Conservation (phyloP, 2,797 vertebrate species). For the Coregonus ussuriensis region DNA sequence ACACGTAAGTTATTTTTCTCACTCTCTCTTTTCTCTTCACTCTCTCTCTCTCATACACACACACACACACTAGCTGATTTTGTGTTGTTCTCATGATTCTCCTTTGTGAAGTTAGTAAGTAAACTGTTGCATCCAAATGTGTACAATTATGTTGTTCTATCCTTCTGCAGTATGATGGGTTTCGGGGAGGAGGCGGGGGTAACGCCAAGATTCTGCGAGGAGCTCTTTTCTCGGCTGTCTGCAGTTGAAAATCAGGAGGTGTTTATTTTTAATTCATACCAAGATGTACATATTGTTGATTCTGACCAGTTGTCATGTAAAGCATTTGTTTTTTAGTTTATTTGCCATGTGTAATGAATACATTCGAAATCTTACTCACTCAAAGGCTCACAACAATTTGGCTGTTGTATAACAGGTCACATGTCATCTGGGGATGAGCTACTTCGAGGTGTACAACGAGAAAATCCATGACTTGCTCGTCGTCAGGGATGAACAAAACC, state of each 20-base stretch:
- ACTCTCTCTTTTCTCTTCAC: neutral
- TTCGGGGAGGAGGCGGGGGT: constrained; percentile 89
- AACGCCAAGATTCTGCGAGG: constrained; percentile 93
- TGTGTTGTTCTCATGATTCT: no score
- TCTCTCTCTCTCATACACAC: neutral
- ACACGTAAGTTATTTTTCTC: constrained; percentile 82
- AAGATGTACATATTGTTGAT: neutral
- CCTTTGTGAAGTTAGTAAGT: neutral
- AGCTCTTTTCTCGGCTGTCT: constrained; percentile 83
- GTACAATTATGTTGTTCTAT: neutral
- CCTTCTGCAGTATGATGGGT: constrained; percentile 91
- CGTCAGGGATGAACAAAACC: constrained; percentile 82
- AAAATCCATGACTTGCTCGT: constrained; percentile 95
- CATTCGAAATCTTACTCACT: no score
- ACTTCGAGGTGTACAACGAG: constrained; percentile 98
- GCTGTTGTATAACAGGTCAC: constrained; percentile 71
- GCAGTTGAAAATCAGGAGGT: constrained; percentile 80
- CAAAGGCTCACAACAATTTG: neutral
- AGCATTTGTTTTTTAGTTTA: no score
- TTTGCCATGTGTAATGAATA: no score
- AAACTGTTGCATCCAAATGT: neutral
- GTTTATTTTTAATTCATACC: neutral
- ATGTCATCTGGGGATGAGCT: constrained; percentile 94
- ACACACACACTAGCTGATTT: no score
- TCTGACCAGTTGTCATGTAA: neutral